These are phyloP conservation scores for Danaus plexippus DNA, from an alignment of 1,140 invertebrate genomes.

Conservation along the genomic window DNA sequence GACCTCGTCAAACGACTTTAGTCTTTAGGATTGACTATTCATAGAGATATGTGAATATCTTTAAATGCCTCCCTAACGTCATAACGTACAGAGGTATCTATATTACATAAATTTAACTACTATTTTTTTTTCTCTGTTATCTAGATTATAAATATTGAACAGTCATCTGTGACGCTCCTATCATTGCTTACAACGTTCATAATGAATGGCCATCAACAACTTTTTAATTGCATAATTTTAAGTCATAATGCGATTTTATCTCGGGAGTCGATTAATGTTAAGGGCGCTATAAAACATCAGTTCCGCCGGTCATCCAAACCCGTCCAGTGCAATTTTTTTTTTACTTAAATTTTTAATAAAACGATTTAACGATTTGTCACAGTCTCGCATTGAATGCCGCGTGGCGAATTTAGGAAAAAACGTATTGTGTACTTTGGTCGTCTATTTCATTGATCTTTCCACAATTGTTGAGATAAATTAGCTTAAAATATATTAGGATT, in stretches of 20 bases:
- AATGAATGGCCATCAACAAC: slow-evolving; percentile 1
- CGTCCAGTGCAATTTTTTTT: background rate
- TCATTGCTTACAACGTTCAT: no score
- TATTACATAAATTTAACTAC: no score
- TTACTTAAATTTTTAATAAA: background rate
- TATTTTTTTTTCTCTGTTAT: no score
- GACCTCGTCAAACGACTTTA: no score
- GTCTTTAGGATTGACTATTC: no score
- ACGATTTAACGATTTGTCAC: background rate
- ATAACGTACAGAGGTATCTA: no score
- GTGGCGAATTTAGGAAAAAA: no score
- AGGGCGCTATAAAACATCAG: slow-evolving; percentile 4
- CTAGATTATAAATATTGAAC: no score
- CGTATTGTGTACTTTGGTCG: no score
- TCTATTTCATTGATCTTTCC: slow-evolving; percentile 1
- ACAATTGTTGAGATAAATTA: background rate
- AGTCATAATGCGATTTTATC: slow-evolving; percentile 6
- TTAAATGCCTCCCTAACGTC: no score
- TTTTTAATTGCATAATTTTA: background rate
- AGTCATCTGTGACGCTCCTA: no score
- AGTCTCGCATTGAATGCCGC: background rate
- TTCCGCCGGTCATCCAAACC: background rate
- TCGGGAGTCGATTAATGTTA: slow-evolving; percentile 9
- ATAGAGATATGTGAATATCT: no score
- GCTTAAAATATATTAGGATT: background rate